phyloP scores from a whole-genome alignment of 2,797 vertebrate genomes.

The Ibycter americanus region DNA sequence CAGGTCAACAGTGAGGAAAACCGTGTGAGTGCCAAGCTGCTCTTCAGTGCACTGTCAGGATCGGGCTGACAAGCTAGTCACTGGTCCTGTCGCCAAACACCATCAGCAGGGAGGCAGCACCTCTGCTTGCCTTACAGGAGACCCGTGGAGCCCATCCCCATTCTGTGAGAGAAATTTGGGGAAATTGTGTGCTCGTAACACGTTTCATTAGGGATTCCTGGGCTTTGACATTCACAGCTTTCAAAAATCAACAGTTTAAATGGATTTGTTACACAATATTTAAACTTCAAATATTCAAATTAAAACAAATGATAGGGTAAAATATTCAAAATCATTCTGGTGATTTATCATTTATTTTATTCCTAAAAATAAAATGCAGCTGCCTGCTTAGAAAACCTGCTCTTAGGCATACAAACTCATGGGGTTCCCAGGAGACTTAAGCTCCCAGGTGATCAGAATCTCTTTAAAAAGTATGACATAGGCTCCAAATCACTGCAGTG shows the following conservation, averaged over 20 bases:
- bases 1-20: neutral
- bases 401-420: neutral
- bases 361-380: neutral
- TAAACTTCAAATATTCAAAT: neutral
- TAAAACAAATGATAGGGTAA: neutral
- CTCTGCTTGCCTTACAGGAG: neutral
- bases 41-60: neutral
- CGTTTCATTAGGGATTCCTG: neutral
- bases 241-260: neutral
- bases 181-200: neutral
- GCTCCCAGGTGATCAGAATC: neutral
- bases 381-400: neutral
- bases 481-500: neutral
- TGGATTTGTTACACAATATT: neutral
- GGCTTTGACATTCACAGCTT: neutral
- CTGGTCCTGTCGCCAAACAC: neutral
- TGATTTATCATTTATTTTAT: neutral
- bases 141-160: neutral
- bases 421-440: neutral
- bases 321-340: neutral
- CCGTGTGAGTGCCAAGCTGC: neutral
- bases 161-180: neutral
- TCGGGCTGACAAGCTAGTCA: accelerated
- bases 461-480: neutral
- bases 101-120: neutral